Conservation (phyloP, 1,140 invertebrate species). For the Cotesia typhae region DNA sequence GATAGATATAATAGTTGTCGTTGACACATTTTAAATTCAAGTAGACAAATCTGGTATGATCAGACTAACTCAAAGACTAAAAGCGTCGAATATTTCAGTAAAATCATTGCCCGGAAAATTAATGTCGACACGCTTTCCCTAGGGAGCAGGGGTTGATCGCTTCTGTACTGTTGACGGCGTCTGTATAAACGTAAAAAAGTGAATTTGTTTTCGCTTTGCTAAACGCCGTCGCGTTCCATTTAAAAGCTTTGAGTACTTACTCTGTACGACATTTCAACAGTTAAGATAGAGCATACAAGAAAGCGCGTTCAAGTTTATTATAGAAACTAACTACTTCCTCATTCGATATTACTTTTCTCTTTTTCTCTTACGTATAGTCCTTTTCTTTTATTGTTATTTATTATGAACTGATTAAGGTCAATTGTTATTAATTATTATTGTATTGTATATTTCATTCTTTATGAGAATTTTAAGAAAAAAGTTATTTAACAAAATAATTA, state of each 20-base stretch:
- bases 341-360: constrained; percentile 55
- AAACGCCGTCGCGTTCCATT: constrained; percentile 53
- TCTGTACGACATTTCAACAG: constrained; percentile 21
- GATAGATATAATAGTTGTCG: background rate
- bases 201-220: constrained; percentile 34
- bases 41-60: constrained; percentile 6
- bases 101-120: constrained; percentile 23
- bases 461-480: too few relatives aligned
- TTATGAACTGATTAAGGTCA: background rate
- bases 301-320: constrained; percentile 49
- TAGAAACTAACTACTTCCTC: constrained; percentile 15
- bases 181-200: constrained; percentile 25
- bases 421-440: too few relatives aligned
- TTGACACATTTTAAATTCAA: background rate
- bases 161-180: constrained; percentile 16
- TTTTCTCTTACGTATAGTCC: background rate
- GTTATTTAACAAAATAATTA: too few relatives aligned
- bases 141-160: constrained; percentile 26
- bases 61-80: constrained; percentile 3
- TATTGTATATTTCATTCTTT: too few relatives aligned
- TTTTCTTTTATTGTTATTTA: constrained; percentile 37
- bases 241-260: constrained; percentile 36
- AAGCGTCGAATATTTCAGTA: constrained; percentile 13
- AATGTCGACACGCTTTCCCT: constrained; percentile 44
- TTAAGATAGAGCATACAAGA: constrained; percentile 42